Evolutionary conservation across 1,140 invertebrate species (phyloP).

Genomic region (Lepidurus arcticus): DNA sequence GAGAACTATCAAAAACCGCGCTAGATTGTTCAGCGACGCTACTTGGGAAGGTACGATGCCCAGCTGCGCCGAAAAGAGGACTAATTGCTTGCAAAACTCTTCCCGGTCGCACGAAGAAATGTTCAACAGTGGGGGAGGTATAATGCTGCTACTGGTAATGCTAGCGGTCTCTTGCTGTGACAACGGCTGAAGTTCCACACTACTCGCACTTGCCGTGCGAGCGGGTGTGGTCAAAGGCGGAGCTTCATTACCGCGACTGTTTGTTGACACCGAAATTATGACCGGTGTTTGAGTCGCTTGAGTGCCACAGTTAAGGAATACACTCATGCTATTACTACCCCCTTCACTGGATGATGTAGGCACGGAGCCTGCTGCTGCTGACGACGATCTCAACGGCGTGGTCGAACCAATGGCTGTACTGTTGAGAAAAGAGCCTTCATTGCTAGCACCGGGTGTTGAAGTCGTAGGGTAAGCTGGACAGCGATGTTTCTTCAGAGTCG

Average conservation of each 20-base stretch:
- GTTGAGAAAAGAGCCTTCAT: not conserved
- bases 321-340: not conserved
- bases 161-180: not conserved
- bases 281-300: not conserved
- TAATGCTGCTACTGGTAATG: not conserved
- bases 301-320: not conserved
- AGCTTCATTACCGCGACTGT: not conserved
- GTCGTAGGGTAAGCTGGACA: conserved; percentile 25
- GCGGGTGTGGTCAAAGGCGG: not conserved
- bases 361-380: not conserved
- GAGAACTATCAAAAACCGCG: not conserved
- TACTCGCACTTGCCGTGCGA: not conserved
- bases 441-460: conserved; percentile 14
- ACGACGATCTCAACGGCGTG: not conserved
- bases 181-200: not conserved
- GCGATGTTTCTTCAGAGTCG: conserved; percentile 32
- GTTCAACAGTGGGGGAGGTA: not conserved
- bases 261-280: not conserved
- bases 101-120: not conserved
- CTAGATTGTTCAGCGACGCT: not conserved
- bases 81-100: not conserved
- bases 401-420: conserved; percentile 8
- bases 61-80: conserved; percentile 17
- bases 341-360: not conserved
- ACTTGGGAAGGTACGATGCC: not conserved